Evolutionary conservation across 2,888 invertebrate genomes (phyloP).

Genomic region (Reticulitermes lucifugus): DNA sequence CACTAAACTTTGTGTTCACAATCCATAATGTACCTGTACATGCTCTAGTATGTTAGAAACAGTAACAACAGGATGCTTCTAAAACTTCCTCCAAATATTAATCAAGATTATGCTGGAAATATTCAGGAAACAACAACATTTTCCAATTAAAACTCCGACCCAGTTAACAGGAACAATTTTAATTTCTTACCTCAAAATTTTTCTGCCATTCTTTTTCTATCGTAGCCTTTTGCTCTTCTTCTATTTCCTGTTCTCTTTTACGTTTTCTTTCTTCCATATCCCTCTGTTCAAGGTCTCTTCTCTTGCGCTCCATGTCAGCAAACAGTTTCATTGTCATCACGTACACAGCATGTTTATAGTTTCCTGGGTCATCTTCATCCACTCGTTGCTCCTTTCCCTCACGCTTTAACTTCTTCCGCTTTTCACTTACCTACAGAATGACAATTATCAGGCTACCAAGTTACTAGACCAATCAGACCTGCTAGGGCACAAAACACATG

Average conservation of each 20-base stretch:
- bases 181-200: conserved; percentile 87
- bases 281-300: conserved; percentile 85
- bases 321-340: conserved; percentile 98
- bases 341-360: conserved; percentile 93
- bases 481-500: no score
- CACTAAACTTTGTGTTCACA: no score
- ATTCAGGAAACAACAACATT: no score
- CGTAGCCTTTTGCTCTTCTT: conserved; percentile 90
- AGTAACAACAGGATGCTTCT: no score
- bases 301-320: conserved; percentile 96
- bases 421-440: conserved; percentile 81
- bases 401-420: conserved; percentile 93
- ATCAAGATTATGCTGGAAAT: no score
- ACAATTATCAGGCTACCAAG: not conserved
- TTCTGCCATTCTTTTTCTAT: conserved; percentile 97
- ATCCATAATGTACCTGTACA: no score
- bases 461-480: no score
- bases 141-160: no score
- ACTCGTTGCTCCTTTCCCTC: conserved; percentile 80
- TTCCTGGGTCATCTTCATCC: conserved; percentile 88
- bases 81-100: no score
- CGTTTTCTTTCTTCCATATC: conserved; percentile 95
- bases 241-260: conserved; percentile 93
- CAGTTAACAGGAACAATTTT: no score
- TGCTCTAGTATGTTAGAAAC: no score